These are phyloP conservation scores for Mesocentrotus franciscanus DNA, from an alignment of 53 echinoderm and acorn worm species.

Conservation along the genomic window DNA sequence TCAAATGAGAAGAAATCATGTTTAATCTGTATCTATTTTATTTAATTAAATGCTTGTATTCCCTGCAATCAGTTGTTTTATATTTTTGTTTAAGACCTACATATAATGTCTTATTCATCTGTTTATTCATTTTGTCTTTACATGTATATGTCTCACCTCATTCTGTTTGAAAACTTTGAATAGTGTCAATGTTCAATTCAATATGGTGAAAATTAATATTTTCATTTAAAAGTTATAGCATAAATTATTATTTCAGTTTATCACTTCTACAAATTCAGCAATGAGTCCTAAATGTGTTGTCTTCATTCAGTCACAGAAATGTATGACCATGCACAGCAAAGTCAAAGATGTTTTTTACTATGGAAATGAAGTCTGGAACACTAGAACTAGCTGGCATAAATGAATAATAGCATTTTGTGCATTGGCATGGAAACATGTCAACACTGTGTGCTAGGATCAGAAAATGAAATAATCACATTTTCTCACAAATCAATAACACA, in stretches of 20 bases:
- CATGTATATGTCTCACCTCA: no score
- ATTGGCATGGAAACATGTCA: constrained; percentile 1
- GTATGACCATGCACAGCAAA: background rate
- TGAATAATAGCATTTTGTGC: background rate
- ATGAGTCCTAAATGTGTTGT: background rate
- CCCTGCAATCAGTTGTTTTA: background rate
- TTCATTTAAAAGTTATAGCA: background rate
- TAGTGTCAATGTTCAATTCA: background rate
- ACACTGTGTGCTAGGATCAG: background rate
- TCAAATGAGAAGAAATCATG: background rate
- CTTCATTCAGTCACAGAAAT: background rate
- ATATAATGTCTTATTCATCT: background rate
- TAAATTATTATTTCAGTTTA: background rate
- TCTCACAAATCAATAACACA: background rate
- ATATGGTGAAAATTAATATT: background rate
- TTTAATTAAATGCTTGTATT: background rate
- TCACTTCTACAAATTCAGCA: background rate
- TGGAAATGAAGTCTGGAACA: background rate
- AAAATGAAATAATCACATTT: constrained; percentile 34
- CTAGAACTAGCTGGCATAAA: background rate
- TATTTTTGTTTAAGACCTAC: background rate
- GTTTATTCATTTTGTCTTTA: no score
- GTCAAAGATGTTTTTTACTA: background rate
- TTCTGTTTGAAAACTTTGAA: background rate
- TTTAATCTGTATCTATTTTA: background rate